Percentiles rank a stretch among this genome's conserved stretches.
These are phyloP conservation scores for Campodea augens DNA, from an alignment of 1,140 invertebrate species.

Conservation along the genomic window DNA sequence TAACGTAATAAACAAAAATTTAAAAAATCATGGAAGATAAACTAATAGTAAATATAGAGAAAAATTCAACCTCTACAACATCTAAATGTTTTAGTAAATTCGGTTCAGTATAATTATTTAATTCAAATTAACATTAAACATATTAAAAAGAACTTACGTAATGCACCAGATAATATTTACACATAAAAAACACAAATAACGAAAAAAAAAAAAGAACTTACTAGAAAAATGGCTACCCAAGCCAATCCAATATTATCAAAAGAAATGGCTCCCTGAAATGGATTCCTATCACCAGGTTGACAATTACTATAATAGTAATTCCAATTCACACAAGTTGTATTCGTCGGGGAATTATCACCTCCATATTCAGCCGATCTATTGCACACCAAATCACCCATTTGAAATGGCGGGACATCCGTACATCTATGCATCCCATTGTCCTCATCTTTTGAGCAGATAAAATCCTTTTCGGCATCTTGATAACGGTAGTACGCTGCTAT, in stretches of 20 bases:
- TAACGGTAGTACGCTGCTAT: slow-evolving; percentile 58
- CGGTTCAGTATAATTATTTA: too few species aligned
- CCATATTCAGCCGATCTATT: slow-evolving; percentile 25
- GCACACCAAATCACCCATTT: slow-evolving; percentile 43
- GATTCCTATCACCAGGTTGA: slow-evolving; percentile 78
- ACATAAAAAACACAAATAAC: background rate
- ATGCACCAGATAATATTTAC: too few species aligned
- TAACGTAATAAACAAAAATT: too few species aligned
- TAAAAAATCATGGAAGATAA: too few species aligned
- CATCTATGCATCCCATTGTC: slow-evolving; percentile 92
- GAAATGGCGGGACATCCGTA: slow-evolving; percentile 60
- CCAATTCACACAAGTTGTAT: slow-evolving; percentile 76
- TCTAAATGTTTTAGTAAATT: too few species aligned
- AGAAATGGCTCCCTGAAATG: slow-evolving; percentile 96
- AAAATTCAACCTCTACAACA: too few species aligned
- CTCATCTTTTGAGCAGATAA: slow-evolving; percentile 85
- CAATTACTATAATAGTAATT: slow-evolving; percentile 97
- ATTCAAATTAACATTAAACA: background rate
- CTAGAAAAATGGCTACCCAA: slow-evolving; percentile 99
- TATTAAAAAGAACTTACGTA: background rate
- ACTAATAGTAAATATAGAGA: too few species aligned
- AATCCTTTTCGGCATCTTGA: slow-evolving; percentile 68
- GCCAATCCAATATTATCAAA: slow-evolving; percentile 99
- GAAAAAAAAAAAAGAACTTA: slow-evolving; percentile 32
- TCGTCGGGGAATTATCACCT: slow-evolving; percentile 16